Conservation (phyloP, 2,888 invertebrate genomes). For the Drosophila neutralis region DNA sequence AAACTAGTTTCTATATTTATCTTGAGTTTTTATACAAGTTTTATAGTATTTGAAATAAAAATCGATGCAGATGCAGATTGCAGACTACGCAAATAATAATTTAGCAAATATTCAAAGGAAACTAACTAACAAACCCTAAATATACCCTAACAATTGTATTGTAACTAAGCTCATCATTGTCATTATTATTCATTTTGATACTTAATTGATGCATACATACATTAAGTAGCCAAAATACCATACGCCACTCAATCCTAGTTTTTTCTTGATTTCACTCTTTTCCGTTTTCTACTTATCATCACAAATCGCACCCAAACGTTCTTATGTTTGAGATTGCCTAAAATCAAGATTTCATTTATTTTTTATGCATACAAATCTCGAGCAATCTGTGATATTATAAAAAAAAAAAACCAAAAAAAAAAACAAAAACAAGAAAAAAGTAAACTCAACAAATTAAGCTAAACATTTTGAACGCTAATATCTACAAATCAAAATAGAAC, state of each 20-base stretch:
- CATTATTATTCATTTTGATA: slow-evolving; percentile 58
- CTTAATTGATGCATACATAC: slow-evolving; percentile 30
- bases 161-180: slow-evolving; percentile 35
- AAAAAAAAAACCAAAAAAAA: slow-evolving; percentile 36
- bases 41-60: slow-evolving; percentile 25
- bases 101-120: slow-evolving; percentile 33
- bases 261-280: slow-evolving; percentile 44
- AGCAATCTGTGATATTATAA: slow-evolving; percentile 83
- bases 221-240: slow-evolving; percentile 71
- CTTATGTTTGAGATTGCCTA: slow-evolving; percentile 75
- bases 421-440: slow-evolving; percentile 19
- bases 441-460: slow-evolving; percentile 37
- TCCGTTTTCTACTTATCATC: slow-evolving; percentile 16
- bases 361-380: slow-evolving; percentile 77
- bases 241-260: slow-evolving; percentile 31
- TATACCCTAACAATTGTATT: slow-evolving; percentile 35
- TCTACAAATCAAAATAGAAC: slow-evolving; percentile 30
- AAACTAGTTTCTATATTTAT: slow-evolving; percentile 29
- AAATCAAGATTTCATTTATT: slow-evolving; percentile 48
- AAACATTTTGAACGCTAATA: slow-evolving; percentile 35
- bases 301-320: slow-evolving; percentile 38
- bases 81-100: slow-evolving; percentile 35
- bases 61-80: slow-evolving; percentile 27
- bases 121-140: slow-evolving; percentile 18
- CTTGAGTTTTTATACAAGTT: slow-evolving; percentile 57